phyloP scores from a whole-genome alignment of 2,113 vertebrate species.

The Eptesicus fuscus region DNA sequence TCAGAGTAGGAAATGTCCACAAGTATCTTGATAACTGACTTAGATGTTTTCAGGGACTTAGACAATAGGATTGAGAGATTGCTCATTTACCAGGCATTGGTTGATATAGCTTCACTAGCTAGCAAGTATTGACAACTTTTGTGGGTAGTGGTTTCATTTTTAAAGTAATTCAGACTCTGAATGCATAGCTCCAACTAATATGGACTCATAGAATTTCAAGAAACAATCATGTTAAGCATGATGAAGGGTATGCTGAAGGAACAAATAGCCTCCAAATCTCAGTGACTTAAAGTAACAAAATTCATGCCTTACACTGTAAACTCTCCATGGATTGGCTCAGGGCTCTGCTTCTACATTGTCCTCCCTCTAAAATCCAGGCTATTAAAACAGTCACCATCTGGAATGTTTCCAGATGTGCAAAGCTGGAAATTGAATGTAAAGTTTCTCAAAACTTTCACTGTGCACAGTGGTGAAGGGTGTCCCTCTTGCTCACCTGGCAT shows the following conservation, averaged over 20 bases:
- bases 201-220: neutral
- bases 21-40: conserved; percentile 34
- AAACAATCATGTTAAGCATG: neutral
- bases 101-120: neutral
- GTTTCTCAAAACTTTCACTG: neutral
- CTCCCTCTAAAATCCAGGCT: neutral
- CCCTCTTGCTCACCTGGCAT: neutral
- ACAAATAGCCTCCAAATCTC: neutral
- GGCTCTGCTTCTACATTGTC: neutral
- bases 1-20: neutral
- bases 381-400: neutral
- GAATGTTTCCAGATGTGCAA: neutral
- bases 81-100: conserved; percentile 1
- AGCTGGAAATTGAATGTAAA: neutral
- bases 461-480: neutral
- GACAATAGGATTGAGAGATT: neutral
- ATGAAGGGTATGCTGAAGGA: neutral
- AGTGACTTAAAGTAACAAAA: neutral
- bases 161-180: neutral
- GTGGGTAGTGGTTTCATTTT: neutral
- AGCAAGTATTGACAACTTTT: neutral
- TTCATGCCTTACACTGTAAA: neutral
- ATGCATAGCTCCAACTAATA: neutral
- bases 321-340: neutral
- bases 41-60: conserved; percentile 30